Conservation (phyloP, 2,888 invertebrate species). For the Byasa hedistus region DNA sequence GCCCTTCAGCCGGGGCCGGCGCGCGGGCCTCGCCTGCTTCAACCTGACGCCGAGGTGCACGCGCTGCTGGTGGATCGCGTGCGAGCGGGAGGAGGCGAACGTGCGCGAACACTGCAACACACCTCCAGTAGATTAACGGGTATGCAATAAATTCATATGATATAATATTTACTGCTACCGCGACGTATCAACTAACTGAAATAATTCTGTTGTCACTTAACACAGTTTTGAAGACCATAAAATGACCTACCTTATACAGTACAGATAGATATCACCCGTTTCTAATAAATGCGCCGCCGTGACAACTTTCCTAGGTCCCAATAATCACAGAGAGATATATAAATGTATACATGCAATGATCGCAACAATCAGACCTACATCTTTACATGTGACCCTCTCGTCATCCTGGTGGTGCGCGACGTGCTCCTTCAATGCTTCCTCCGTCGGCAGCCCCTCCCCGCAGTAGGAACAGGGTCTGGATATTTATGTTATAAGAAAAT, state of each 20-base stretch:
- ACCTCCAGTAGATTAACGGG: background rate
- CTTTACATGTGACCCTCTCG: constrained; percentile 45
- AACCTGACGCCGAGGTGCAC: constrained; percentile 47
- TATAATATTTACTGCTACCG: too few relatives aligned
- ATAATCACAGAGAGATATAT: background rate
- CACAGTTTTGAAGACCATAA: too few relatives aligned
- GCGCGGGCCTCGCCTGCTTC: constrained; percentile 26
- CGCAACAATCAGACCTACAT: constrained; percentile 40
- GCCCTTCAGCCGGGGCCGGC: constrained; percentile 11
- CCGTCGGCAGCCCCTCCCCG: constrained; percentile 45
- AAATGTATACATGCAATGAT: too few relatives aligned
- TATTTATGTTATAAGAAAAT: too few relatives aligned
- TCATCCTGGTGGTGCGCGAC: constrained; percentile 41
- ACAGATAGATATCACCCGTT: too few relatives aligned
- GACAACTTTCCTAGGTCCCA: background rate
- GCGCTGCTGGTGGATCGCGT: constrained; percentile 49
- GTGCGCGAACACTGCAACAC: constrained; percentile 51
- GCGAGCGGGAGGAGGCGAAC: constrained; percentile 50
- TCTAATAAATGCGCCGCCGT: background rate
- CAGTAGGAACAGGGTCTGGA: constrained; percentile 52
- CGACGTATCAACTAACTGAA: too few relatives aligned
- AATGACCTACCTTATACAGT: too few relatives aligned
- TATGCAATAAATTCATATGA: too few relatives aligned
- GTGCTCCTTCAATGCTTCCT: constrained; percentile 47
- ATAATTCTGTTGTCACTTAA: too few relatives aligned